Evolutionary conservation across 2,888 invertebrate genomes (phyloP).

Genomic region (Dicycla oo): DNA sequence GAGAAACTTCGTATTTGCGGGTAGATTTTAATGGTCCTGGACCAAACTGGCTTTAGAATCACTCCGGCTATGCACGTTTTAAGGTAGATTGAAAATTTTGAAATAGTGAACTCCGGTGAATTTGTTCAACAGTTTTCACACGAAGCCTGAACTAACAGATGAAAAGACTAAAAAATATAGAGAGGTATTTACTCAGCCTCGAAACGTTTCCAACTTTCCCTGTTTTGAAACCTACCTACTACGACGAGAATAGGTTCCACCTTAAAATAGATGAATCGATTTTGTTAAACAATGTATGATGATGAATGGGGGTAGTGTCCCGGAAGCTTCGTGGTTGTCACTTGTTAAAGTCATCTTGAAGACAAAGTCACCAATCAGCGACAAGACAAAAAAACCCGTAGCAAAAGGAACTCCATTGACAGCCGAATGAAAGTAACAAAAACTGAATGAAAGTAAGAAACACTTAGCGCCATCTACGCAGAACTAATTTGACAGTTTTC

Average conservation of each 20-base stretch:
- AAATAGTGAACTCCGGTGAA: constrained; percentile 6
- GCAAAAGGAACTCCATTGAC: too few relatives aligned
- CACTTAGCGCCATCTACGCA: too few relatives aligned
- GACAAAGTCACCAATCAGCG: too few relatives aligned
- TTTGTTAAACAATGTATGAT: too few relatives aligned
- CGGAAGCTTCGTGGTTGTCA: too few relatives aligned
- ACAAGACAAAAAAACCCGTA: too few relatives aligned
- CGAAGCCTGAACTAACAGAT: constrained; percentile 37
- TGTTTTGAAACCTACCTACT: neutral
- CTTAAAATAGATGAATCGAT: neutral
- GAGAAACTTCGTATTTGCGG: neutral
- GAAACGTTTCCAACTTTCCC: neutral
- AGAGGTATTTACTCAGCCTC: constrained; percentile 22
- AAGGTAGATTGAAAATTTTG: neutral
- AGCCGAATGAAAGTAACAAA: too few relatives aligned
- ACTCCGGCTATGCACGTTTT: neutral
- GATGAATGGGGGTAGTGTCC: too few relatives aligned
- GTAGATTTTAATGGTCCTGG: neutral
- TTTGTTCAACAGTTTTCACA: constrained; percentile 7
- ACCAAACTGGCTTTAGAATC: neutral
- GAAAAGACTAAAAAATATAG: constrained; percentile 28
- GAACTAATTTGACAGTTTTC: too few relatives aligned
- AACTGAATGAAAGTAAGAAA: too few relatives aligned
- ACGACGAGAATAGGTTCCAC: neutral
- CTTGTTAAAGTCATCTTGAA: too few relatives aligned